phyloP scores from a whole-genome alignment of 1,140 invertebrate genomes.

The Nautilus pompilius region DNA sequence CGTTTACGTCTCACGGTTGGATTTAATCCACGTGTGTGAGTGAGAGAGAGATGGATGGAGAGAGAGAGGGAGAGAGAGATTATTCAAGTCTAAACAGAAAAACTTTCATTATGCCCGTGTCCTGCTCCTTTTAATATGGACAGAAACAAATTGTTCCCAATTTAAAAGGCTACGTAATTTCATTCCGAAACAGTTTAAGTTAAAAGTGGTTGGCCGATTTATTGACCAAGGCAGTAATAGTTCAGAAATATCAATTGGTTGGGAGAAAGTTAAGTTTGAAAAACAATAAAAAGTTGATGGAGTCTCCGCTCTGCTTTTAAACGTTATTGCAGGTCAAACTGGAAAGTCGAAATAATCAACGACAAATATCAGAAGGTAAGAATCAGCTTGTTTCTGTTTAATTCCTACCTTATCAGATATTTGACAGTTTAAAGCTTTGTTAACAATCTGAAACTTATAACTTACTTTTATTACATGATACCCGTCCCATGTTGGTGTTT shows the following conservation, averaged over 20 bases:
- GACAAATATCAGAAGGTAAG: slow-evolving; percentile 22
- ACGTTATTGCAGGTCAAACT: slow-evolving; percentile 13
- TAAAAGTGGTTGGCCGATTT: background rate
- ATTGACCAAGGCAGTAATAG: background rate
- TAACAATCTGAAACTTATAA: too few relatives aligned
- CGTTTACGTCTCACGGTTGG: background rate
- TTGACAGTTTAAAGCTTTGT: too few relatives aligned
- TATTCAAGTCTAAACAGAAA: background rate
- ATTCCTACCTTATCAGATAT: too few relatives aligned
- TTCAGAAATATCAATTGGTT: background rate
- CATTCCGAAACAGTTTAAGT: background rate
- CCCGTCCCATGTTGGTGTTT: too few relatives aligned
- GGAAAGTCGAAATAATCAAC: slow-evolving; percentile 15
- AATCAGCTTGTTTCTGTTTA: too few relatives aligned
- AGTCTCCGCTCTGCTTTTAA: background rate
- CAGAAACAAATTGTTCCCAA: too few relatives aligned
- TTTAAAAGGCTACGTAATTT: too few relatives aligned
- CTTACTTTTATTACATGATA: too few relatives aligned
- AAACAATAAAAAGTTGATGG: background rate
- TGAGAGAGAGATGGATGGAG: background rate
- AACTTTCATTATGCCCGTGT: background rate
- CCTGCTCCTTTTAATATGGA: background rate
- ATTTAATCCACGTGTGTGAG: background rate
- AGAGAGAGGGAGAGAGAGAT: background rate
- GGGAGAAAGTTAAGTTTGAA: background rate